phyloP scores from a whole-genome alignment of 1,140 invertebrate genomes.

The Lucilia sericata region DNA sequence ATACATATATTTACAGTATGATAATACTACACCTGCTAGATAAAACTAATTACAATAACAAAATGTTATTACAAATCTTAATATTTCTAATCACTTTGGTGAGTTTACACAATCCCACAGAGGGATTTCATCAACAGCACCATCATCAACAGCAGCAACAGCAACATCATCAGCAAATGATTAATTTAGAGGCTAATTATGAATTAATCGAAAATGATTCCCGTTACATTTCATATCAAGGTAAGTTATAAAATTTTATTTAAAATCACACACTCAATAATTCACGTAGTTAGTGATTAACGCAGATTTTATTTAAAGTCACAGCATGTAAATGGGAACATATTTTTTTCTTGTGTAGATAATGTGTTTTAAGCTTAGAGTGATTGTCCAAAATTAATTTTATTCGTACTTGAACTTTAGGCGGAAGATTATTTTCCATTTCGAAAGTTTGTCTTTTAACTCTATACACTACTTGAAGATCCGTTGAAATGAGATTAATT shows the following conservation, averaged over 20 bases:
- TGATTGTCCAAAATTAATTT: too few species aligned
- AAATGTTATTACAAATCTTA: slow-evolving; percentile 33
- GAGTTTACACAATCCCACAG: background rate
- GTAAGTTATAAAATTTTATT: slow-evolving; percentile 54
- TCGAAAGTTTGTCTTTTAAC: too few species aligned
- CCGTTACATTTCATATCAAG: slow-evolving; percentile 69
- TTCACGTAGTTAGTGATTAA: too few species aligned
- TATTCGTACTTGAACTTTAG: too few species aligned
- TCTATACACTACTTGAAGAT: too few species aligned
- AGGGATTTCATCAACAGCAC: background rate
- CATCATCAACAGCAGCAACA: background rate
- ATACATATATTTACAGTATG: slow-evolving; percentile 14
- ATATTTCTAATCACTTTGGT: slow-evolving; percentile 26
- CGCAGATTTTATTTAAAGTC: too few species aligned
- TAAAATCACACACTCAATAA: too few species aligned
- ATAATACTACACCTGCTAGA: slow-evolving; percentile 30
- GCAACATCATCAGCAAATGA: slow-evolving; percentile 32
- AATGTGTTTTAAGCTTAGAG: too few species aligned
- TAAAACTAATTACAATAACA: slow-evolving; percentile 24
- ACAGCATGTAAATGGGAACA: too few species aligned
- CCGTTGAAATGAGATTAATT: too few species aligned
- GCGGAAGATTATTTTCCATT: too few species aligned
- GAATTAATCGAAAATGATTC: slow-evolving; percentile 65
- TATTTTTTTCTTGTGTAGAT: too few species aligned
- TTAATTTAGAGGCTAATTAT: slow-evolving; percentile 50